Evolutionary conservation across 1,140 invertebrate species (phyloP).

Genomic region (Lordiphosa clarofinis): DNA sequence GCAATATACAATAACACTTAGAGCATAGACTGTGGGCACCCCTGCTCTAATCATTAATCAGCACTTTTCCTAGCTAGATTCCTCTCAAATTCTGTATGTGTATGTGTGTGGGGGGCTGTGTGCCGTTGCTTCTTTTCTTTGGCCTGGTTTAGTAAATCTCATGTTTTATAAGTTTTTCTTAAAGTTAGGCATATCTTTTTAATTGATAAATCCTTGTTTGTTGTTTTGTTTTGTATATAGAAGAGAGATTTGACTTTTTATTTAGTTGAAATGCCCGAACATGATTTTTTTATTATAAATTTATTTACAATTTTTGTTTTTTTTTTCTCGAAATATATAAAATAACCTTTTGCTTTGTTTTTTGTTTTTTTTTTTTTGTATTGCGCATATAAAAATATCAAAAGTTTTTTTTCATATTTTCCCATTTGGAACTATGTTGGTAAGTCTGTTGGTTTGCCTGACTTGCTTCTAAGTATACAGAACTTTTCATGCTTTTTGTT

Average conservation of each 20-base stretch:
- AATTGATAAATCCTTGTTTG: slow-evolving; percentile 34
- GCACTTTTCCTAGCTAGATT: too few species aligned
- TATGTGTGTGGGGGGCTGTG: too few species aligned
- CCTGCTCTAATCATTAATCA: too few species aligned
- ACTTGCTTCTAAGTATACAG: slow-evolving; percentile 42
- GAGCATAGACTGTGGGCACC: too few species aligned
- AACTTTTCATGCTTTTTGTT: slow-evolving; percentile 17
- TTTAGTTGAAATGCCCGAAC: slow-evolving; percentile 59
- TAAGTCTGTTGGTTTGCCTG: slow-evolving; percentile 45
- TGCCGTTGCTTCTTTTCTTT: too few species aligned
- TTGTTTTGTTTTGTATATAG: slow-evolving; percentile 37
- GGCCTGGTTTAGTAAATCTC: too few species aligned
- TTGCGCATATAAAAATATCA: slow-evolving; percentile 58
- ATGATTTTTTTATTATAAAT: slow-evolving; percentile 45
- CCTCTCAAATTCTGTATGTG: too few species aligned
- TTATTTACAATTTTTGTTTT: slow-evolving; percentile 59
- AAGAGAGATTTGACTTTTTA: slow-evolving; percentile 63
- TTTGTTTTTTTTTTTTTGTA: slow-evolving; percentile 30
- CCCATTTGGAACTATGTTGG: slow-evolving; percentile 39
- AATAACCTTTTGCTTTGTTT: slow-evolving; percentile 46
- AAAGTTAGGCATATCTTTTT: slow-evolving; percentile 30
- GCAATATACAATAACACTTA: too few species aligned
- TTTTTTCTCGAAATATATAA: slow-evolving; percentile 55
- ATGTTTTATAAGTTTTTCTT: too few species aligned
- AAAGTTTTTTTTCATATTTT: slow-evolving; percentile 41